A percentile compares a stretch with the other conserved stretches of the same genome.
Conservation (phyloP, 1,140 invertebrate species). For the Lepidostoma basale region DNA sequence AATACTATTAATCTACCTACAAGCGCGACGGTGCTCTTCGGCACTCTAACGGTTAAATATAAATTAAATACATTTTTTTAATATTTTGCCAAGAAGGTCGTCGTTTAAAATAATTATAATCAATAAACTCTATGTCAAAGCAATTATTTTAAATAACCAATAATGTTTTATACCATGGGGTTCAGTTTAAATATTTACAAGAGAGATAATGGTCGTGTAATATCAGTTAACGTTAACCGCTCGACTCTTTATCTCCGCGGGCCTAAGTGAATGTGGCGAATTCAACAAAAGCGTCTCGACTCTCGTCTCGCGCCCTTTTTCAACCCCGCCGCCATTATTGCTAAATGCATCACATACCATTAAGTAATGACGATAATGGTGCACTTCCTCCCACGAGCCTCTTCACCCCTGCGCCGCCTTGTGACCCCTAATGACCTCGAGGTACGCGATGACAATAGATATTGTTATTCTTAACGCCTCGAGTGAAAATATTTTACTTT, state of each 20-base stretch:
- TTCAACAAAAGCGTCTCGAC: conserved; percentile 29
- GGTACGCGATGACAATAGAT: conserved; percentile 25
- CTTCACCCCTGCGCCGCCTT: conserved; percentile 5
- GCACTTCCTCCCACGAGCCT: conserved; percentile 34
- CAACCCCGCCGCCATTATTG: conserved; percentile 35
- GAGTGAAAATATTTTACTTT: too few species aligned
- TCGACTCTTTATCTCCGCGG: conserved; percentile 9
- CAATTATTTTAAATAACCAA: too few species aligned
- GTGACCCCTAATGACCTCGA: conserved; percentile 10
- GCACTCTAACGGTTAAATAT: too few species aligned
- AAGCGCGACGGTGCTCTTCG: too few species aligned
- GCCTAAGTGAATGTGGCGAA: conserved; percentile 25
- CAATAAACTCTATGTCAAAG: too few species aligned
- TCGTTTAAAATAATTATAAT: too few species aligned
- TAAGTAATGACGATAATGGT: conserved; percentile 44
- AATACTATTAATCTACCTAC: too few species aligned
- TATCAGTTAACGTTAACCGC: conserved; percentile 14
- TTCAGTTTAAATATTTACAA: not conserved
- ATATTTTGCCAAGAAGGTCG: too few species aligned
- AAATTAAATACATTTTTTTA: too few species aligned
- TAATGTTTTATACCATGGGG: not conserved
- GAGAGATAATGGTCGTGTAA: not conserved
- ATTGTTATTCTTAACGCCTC: conserved; percentile 21
- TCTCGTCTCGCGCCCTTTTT: conserved; percentile 14
- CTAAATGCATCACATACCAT: conserved; percentile 45